These are phyloP conservation scores for Automeris io DNA, from an alignment of 2,888 invertebrate genomes.

Conservation along the genomic window DNA sequence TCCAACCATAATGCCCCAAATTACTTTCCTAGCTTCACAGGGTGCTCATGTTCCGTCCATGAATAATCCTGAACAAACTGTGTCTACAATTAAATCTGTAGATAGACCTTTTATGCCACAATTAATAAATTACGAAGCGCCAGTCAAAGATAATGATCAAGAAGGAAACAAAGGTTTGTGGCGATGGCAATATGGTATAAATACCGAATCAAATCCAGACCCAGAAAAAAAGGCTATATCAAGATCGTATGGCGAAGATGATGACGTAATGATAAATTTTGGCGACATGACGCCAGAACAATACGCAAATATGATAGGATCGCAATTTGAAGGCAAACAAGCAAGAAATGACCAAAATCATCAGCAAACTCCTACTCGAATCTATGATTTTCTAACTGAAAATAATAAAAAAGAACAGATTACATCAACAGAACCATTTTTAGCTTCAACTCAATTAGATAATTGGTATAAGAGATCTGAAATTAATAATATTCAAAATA, in stretches of 20 bases:
- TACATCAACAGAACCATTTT: slow-evolving; percentile 11
- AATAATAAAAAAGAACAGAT: slow-evolving; percentile 10
- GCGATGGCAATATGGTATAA: slow-evolving; percentile 68
- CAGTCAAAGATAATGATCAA: slow-evolving; percentile 45
- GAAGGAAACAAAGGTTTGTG: slow-evolving; percentile 59
- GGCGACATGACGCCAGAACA: slow-evolving; percentile 62
- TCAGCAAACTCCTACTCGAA: slow-evolving; percentile 12
- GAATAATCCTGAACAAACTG: slow-evolving; percentile 38
- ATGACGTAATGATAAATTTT: slow-evolving; percentile 65
- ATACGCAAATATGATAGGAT: slow-evolving; percentile 54
- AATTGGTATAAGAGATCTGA: slow-evolving; percentile 12
- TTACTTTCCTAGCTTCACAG: slow-evolving; percentile 68
- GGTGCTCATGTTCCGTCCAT: slow-evolving; percentile 57
- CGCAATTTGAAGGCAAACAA: slow-evolving; percentile 30
- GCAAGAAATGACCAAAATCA: slow-evolving; percentile 9
- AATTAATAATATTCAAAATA: slow-evolving; percentile 5
- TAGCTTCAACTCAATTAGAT: slow-evolving; percentile 8
- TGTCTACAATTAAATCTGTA: slow-evolving; percentile 44
- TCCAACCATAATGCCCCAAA: slow-evolving; percentile 58
- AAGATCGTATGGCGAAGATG: slow-evolving; percentile 55
- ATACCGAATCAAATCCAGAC: slow-evolving; percentile 42
- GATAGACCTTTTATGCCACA: slow-evolving; percentile 60
- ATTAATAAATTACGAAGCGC: slow-evolving; percentile 61
- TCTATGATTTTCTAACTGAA: slow-evolving; percentile 2
- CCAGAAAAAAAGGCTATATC: slow-evolving; percentile 59